phyloP scores from a whole-genome alignment of 23 tunicate genomes.

The Phallusia fumigata region DNA sequence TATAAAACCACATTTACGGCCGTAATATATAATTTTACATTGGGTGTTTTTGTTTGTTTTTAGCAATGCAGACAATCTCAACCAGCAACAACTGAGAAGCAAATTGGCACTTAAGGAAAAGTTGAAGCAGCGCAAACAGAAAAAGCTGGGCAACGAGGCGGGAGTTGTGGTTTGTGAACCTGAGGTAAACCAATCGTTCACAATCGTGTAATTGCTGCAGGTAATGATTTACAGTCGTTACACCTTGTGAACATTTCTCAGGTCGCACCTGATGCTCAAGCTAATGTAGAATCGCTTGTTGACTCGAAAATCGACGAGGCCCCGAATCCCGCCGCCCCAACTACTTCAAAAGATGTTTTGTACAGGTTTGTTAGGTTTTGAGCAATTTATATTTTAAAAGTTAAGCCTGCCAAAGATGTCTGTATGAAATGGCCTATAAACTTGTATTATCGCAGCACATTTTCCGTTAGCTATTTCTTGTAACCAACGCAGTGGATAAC shows the following conservation, averaged over 20 bases:
- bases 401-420: not conserved
- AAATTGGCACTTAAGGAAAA: not conserved
- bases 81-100: not conserved
- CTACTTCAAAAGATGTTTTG: conserved; percentile 52
- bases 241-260: not conserved
- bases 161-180: not conserved
- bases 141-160: not conserved
- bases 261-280: not conserved
- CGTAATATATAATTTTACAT: no score
- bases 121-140: not conserved
- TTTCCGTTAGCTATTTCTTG: no score
- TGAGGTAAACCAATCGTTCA: not conserved
- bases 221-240: no score
- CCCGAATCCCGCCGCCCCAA: conserved; percentile 54
- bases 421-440: no score
- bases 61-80: not conserved
- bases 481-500: no score
- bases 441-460: no score
- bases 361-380: conserved; percentile 29
- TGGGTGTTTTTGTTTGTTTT: no score
- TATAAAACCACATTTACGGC: not conserved
- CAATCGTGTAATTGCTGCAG: no score
- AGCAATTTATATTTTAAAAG: no score
- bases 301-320: conserved; percentile 6
- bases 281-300: not conserved